phyloP scores from a whole-genome alignment of 2,113 vertebrate species.

The Tauraco erythrolophus region DNA sequence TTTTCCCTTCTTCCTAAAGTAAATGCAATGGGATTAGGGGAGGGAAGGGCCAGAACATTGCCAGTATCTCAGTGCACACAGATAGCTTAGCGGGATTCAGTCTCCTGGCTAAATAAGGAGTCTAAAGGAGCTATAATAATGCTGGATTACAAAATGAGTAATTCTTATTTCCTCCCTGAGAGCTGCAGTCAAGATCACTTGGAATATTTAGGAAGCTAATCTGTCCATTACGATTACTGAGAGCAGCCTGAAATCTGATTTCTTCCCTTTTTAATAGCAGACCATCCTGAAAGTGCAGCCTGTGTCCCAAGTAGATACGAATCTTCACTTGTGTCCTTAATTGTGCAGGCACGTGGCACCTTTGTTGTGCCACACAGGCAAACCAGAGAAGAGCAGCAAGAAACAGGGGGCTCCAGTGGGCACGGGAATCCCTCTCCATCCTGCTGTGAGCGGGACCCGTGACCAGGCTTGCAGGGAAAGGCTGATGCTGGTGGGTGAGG shows the following conservation, averaged over 20 bases:
- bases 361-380: not conserved
- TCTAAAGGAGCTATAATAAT: conserved; percentile 24
- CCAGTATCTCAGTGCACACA: not conserved
- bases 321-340: not conserved
- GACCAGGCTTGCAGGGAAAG: not conserved
- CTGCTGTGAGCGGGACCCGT: not conserved
- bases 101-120: conserved; percentile 22
- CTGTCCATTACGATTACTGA: not conserved
- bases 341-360: not conserved
- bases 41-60: not conserved
- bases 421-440: not conserved
- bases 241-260: not conserved
- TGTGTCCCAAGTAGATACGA: fast-evolving
- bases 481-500: not conserved
- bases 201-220: not conserved
- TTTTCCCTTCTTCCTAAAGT: not conserved
- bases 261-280: not conserved
- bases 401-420: fast-evolving
- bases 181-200: not conserved
- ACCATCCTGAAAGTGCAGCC: not conserved
- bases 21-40: not conserved
- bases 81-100: not conserved
- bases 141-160: not conserved
- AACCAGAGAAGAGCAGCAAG: not conserved
- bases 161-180: conserved; percentile 6